A percentile compares a stretch with the other conserved stretches of the same genome.
These are phyloP conservation scores for Hemicentrotus pulcherrimus DNA, from an alignment of 35 echinoderm and acorn worm species.

Conservation along the genomic window DNA sequence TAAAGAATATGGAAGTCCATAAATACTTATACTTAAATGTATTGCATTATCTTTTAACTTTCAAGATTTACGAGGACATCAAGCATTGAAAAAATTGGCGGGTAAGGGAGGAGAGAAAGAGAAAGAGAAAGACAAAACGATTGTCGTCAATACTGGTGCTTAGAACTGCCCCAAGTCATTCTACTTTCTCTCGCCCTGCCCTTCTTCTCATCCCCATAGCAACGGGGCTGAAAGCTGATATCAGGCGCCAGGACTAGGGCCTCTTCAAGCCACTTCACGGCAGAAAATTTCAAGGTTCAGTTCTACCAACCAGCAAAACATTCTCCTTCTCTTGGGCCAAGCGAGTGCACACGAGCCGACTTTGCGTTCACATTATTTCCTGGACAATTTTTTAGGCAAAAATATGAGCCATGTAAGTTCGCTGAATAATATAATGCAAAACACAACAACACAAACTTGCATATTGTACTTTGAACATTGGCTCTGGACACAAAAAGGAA, in stretches of 20 bases:
- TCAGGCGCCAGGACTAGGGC: not conserved
- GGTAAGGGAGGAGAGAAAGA: not conserved
- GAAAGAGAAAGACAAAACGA: not conserved
- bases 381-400: not conserved
- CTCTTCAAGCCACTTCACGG: slow-evolving; percentile 4
- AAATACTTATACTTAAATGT: not conserved
- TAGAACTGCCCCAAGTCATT: not conserved
- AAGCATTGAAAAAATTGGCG: not conserved
- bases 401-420: not conserved
- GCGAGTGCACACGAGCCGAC: not conserved
- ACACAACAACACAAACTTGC: not conserved
- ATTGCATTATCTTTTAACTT: not conserved
- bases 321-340: slow-evolving; percentile 9
- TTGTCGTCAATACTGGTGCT: slow-evolving; percentile 1
- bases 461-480: not conserved
- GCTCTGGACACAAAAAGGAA: not conserved
- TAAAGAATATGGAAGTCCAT: not conserved
- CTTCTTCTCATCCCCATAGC: not conserved
- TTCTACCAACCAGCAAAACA: not conserved
- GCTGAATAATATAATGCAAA: not conserved
- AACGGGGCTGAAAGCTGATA: not conserved
- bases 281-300: slow-evolving; percentile 18
- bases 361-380: not conserved
- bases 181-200: slow-evolving; percentile 7
- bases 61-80: not conserved